These are phyloP conservation scores for Chelonoidis abingdonii DNA, from an alignment of 2,113 vertebrate genomes.

Conservation along the genomic window DNA sequence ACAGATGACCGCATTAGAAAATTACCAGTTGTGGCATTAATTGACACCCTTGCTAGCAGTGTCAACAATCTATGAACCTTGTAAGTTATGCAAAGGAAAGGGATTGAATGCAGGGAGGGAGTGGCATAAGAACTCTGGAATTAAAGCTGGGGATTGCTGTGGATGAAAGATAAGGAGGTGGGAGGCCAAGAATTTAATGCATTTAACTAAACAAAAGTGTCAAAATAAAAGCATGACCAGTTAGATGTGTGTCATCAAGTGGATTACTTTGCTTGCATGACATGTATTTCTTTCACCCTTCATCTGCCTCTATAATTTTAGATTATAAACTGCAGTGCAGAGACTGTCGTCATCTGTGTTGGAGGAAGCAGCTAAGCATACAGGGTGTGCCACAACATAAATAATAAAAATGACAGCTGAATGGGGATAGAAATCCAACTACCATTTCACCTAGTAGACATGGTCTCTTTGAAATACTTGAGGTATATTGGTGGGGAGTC, in stretches of 20 bases:
- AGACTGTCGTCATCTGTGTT: background rate
- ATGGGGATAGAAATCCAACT: background rate
- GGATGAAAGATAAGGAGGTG: background rate
- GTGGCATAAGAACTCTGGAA: background rate
- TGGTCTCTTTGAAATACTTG: background rate
- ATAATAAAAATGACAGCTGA: background rate
- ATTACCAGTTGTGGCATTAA: background rate
- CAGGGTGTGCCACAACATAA: background rate
- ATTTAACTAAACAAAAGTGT: background rate
- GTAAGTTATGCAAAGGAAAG: background rate
- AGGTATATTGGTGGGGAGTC: conserved; percentile 12
- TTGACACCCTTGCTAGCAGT: background rate
- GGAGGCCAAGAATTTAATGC: background rate
- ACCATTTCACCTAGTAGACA: background rate
- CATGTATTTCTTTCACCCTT: background rate
- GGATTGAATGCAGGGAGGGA: background rate
- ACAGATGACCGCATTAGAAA: background rate
- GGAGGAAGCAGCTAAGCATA: background rate
- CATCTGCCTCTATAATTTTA: background rate
- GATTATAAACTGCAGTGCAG: background rate
- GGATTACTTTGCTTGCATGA: background rate
- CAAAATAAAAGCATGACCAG: background rate
- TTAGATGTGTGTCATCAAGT: background rate
- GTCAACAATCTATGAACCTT: background rate
- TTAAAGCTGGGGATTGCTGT: background rate